phyloP scores from a whole-genome alignment of 2,888 invertebrate genomes.

The Trypoxylon attenuatum region DNA sequence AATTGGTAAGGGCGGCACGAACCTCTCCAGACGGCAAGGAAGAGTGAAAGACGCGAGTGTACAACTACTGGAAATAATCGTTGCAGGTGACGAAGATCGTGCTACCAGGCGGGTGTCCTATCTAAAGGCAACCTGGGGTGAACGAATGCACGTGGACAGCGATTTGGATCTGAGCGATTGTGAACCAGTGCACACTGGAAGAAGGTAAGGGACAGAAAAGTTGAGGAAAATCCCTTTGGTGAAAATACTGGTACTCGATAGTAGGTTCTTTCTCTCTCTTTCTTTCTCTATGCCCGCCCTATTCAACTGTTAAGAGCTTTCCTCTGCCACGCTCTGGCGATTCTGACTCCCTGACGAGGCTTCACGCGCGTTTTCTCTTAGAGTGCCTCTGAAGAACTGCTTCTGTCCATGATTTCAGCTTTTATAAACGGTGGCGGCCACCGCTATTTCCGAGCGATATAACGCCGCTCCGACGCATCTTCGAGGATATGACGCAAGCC shows the following conservation, averaged over 20 bases:
- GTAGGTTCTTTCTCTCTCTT: too few relatives aligned
- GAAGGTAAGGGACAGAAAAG: constrained; percentile 77
- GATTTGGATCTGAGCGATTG: constrained; percentile 79
- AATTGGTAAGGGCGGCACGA: constrained; percentile 65
- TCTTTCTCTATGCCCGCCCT: neutral
- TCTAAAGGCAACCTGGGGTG: constrained; percentile 92
- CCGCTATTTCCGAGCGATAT: constrained; percentile 88
- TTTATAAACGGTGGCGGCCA: constrained; percentile 89
- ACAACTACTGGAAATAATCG: neutral
- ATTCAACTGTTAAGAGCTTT: neutral
- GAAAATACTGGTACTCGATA: too few relatives aligned
- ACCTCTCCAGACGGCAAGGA: neutral
- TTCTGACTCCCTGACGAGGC: neutral
- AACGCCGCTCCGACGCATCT: constrained; percentile 85
- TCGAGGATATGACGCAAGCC: constrained; percentile 80
- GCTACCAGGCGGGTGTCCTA: constrained; percentile 94
- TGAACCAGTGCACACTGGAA: constrained; percentile 77
- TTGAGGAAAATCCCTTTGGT: too few relatives aligned
- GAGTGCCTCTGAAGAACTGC: constrained; percentile 27
- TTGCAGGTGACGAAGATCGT: constrained; percentile 86
- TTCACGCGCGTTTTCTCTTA: constrained; percentile 5
- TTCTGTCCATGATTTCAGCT: constrained; percentile 75
- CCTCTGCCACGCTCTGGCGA: neutral
- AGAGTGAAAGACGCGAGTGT: too few relatives aligned
- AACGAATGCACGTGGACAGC: constrained; percentile 84